Percentiles rank a stretch among this genome's conserved stretches.
phyloP scores from a whole-genome alignment of 2,797 vertebrate genomes.

The Morus bassanus region DNA sequence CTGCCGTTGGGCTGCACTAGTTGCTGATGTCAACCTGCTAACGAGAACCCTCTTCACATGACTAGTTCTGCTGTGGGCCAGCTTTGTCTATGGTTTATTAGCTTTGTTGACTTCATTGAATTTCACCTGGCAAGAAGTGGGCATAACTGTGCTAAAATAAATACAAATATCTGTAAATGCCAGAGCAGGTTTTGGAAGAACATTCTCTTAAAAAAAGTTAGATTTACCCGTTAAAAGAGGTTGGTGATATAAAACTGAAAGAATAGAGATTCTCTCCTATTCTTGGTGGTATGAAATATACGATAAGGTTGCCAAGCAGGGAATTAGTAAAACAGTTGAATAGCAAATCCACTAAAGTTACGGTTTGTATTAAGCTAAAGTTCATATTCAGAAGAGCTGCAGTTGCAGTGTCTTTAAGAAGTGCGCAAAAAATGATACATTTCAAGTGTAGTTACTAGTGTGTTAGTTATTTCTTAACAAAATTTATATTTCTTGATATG shows the following conservation, averaged over 20 bases:
- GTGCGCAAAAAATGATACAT: not conserved
- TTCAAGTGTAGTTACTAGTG: not conserved
- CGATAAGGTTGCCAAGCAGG: not conserved
- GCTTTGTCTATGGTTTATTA: not conserved
- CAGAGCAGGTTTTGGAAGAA: not conserved
- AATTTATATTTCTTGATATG: not conserved
- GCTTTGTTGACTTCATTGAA: not conserved
- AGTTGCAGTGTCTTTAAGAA: not conserved
- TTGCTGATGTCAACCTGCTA: not conserved
- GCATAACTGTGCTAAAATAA: not conserved
- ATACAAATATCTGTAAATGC: not conserved
- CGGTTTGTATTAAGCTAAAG: not conserved
- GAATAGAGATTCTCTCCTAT: not conserved
- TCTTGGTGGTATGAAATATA: not conserved
- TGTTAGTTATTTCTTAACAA: not conserved
- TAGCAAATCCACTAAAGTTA: not conserved
- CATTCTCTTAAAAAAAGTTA: not conserved
- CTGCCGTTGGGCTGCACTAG: accelerated
- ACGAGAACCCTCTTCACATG: accelerated
- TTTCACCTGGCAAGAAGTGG: not conserved
- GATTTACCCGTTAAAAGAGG: not conserved
- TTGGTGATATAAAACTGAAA: not conserved
- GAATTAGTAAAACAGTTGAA: not conserved
- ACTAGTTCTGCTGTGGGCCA: accelerated
- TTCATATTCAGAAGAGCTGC: not conserved